These are phyloP conservation scores for Sebastes steindachneri DNA, from an alignment of 2,797 vertebrate species.

Conservation along the genomic window DNA sequence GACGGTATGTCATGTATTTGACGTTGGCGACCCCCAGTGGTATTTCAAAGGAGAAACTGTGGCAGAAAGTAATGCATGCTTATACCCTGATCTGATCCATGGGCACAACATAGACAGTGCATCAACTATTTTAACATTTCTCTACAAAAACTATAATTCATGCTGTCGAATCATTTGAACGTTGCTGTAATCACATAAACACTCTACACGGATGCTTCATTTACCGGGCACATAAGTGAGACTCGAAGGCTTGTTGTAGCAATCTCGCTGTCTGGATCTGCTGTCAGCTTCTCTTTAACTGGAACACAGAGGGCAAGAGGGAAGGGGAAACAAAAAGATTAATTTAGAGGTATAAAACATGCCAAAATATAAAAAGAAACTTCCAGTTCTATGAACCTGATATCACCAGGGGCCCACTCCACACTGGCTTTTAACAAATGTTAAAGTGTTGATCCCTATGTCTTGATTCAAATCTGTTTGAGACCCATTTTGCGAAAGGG, in stretches of 20 bases:
- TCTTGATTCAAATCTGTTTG: neutral
- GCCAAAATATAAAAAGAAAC: neutral
- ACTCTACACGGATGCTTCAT: slow-evolving; percentile 45
- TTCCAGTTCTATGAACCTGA: neutral
- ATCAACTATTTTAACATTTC: neutral
- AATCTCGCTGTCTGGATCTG: slow-evolving; percentile 97
- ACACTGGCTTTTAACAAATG: neutral
- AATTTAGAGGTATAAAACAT: neutral
- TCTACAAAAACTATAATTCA: neutral
- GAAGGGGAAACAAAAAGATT: neutral
- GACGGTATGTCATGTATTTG: neutral
- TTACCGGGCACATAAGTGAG: slow-evolving; percentile 97
- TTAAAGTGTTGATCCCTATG: neutral
- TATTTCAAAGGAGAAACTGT: neutral
- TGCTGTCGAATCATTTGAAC: neutral
- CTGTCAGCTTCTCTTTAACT: slow-evolving; percentile 99
- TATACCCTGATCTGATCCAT: neutral
- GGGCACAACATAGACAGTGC: neutral
- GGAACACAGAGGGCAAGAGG: slow-evolving; percentile 14
- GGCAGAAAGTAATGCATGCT: neutral
- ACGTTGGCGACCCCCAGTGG: neutral
- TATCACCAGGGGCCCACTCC: too few species aligned
- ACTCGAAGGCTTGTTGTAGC: slow-evolving; percentile 97
- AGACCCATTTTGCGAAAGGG: neutral
- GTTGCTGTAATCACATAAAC: neutral